Conservation (phyloP, 2,888 invertebrate species). For the Aporophyla nigra region DNA sequence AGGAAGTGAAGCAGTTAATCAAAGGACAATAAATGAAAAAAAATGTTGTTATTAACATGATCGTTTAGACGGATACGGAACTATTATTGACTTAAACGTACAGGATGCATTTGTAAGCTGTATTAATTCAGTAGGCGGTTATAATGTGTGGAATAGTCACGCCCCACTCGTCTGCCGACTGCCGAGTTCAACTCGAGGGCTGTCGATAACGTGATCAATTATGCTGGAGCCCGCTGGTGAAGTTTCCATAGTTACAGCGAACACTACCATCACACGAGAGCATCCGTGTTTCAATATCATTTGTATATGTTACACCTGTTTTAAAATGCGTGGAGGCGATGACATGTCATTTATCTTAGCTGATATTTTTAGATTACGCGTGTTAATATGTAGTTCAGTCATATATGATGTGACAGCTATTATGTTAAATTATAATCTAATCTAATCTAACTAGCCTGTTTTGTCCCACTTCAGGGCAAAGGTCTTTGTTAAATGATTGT, state of each 20-base stretch:
- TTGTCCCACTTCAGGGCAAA: no score
- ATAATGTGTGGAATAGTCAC: constrained; percentile 64
- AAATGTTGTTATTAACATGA: constrained; percentile 53
- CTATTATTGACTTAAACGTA: constrained; percentile 66
- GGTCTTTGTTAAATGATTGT: background rate
- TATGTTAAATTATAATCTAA: background rate
- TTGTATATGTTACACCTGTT: background rate
- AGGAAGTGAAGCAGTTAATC: constrained; percentile 65
- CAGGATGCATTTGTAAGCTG: constrained; percentile 71
- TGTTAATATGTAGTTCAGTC: background rate
- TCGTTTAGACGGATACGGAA: constrained; percentile 76
- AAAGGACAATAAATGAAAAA: constrained; percentile 61
- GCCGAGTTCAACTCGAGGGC: constrained; percentile 16
- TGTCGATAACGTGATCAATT: constrained; percentile 9
- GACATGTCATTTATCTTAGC: background rate
- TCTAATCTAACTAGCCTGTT: no score
- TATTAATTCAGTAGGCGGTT: constrained; percentile 65
- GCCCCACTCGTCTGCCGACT: constrained; percentile 55
- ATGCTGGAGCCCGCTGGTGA: background rate
- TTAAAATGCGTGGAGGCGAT: background rate
- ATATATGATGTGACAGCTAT: background rate
- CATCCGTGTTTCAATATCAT: constrained; percentile 35
- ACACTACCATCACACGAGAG: background rate
- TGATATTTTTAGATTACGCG: background rate
- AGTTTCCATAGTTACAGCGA: constrained; percentile 14